These are phyloP conservation scores for Drosophila anomalata DNA, from an alignment of 2,888 invertebrate species.

Conservation along the genomic window DNA sequence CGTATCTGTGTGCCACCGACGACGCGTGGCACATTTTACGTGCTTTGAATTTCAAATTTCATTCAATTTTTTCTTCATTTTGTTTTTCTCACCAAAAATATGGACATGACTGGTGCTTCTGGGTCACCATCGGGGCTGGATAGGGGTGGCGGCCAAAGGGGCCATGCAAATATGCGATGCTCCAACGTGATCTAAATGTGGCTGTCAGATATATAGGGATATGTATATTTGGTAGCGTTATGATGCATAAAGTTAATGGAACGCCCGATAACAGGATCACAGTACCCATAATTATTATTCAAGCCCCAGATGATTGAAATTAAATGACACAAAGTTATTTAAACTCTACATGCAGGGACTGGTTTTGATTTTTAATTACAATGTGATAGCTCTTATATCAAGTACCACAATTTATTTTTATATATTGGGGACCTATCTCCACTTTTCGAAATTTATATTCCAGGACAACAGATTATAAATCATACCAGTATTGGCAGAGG, in stretches of 20 bases:
- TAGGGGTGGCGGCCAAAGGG: background rate
- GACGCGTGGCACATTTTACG: slow-evolving; percentile 55
- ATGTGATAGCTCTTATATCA: background rate
- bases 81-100: slow-evolving; percentile 24
- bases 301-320: slow-evolving; percentile 29
- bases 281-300: slow-evolving; percentile 10
- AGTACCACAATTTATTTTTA: background rate
- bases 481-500: slow-evolving; percentile 25
- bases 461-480: slow-evolving; percentile 26
- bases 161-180: slow-evolving; percentile 25
- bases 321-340: background rate
- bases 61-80: slow-evolving; percentile 31
- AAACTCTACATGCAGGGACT: background rate
- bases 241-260: slow-evolving; percentile 32
- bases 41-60: slow-evolving; percentile 58
- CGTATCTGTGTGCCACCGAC: slow-evolving; percentile 32
- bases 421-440: background rate
- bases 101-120: slow-evolving; percentile 29
- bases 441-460: background rate
- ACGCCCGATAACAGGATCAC: slow-evolving; percentile 13
- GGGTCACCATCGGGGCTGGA: slow-evolving; percentile 2
- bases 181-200: slow-evolving; percentile 20
- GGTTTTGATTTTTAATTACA: no score
- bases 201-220: background rate
- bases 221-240: slow-evolving; percentile 15